phyloP scores from a whole-genome alignment of 2,113 vertebrate species.

The Potamarius usumacintae region DNA sequence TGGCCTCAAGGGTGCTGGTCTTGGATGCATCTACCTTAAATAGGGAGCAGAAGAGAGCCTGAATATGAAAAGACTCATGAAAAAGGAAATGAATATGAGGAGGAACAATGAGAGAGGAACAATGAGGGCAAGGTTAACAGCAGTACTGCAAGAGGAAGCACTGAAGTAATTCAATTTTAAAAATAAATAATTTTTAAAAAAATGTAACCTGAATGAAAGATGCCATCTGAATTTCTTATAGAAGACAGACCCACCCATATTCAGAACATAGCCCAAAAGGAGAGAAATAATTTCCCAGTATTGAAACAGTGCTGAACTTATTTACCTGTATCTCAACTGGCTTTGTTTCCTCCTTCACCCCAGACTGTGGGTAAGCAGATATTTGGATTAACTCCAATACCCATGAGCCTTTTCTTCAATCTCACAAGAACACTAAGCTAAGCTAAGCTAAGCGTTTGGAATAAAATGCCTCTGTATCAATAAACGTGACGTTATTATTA shows the following conservation, averaged over 20 bases:
- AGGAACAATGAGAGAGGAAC: conserved; percentile 3
- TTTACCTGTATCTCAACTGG: conserved; percentile 53
- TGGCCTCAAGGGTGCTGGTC: conserved; percentile 67
- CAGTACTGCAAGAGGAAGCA: conserved; percentile 16
- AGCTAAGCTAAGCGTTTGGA: conserved; percentile 2
- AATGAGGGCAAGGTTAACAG: neutral
- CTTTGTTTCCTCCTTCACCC: conserved; percentile 42
- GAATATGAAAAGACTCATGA: neutral
- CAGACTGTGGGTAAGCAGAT: conserved; percentile 55
- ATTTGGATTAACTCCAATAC: conserved; percentile 41
- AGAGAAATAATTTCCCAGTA: neutral
- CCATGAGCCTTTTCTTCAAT: conserved; percentile 24
- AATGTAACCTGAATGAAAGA: neutral
- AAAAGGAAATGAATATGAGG: neutral
- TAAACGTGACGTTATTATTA: conserved; percentile 25
- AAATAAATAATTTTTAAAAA: neutral
- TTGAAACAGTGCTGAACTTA: conserved; percentile 35
- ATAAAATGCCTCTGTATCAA: conserved; percentile 18
- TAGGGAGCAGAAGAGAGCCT: conserved; percentile 37
- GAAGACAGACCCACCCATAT: conserved; percentile 13
- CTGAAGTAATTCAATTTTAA: neutral
- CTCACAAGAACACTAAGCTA: conserved; percentile 11
- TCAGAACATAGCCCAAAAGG: conserved; percentile 19
- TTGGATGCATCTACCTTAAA: conserved; percentile 72
- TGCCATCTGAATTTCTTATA: neutral